Evolutionary conservation across 2,113 vertebrate species (phyloP), one percentile per base, ranked within the genome.

Genomic region (Falco punctatus): DNA sequence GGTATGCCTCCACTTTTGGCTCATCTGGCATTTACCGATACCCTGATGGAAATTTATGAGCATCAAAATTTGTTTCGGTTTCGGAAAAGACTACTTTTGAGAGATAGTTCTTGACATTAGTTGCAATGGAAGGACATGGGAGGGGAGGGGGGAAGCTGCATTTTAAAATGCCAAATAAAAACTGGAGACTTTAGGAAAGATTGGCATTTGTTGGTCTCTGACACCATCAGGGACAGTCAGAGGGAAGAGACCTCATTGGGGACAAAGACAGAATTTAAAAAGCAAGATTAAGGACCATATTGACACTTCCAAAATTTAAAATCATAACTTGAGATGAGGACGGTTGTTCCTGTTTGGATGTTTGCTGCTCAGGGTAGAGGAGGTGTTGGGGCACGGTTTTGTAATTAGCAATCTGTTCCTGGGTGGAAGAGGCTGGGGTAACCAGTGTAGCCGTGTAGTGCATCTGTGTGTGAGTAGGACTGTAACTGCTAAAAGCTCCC

Each of bases 351-450:
- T 75, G 87, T 93, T 96, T 0, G 55, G 55, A 78, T 94, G 88
- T 94, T 96, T 93, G 85, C 74, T 95, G 79, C 54, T 86, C 51
- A 81, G 86, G 67, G 62, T 88, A 93, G 66, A 89, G 71, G 77
- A 94, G 81, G 85, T 95, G 86, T 80, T 91, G 75, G 94, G 91
- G 83, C 83, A 86, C 1, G 2, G 75, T 72, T 95, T 85, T 91
- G 75, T 87, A 96, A 94, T 92, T 91, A 89, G 38, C 89, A 81
- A 84, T 95, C 86, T 93, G 87, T 92, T 96, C 79, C 62, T 80
- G 15, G 51, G 19, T 51, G 59, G 90, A 88, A 64, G 80, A 88
- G 75, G 35, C 52, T 2, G 30, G 64, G 40, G 27, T 90, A 94
- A 94, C 42, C 15, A 9, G 64, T 82, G 67, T 67, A 75, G 91